Evolutionary conservation across 2,888 invertebrate species (phyloP), one percentile per base, ranked within the genome.

Genomic region (Drosophila anomalipes): DNA sequence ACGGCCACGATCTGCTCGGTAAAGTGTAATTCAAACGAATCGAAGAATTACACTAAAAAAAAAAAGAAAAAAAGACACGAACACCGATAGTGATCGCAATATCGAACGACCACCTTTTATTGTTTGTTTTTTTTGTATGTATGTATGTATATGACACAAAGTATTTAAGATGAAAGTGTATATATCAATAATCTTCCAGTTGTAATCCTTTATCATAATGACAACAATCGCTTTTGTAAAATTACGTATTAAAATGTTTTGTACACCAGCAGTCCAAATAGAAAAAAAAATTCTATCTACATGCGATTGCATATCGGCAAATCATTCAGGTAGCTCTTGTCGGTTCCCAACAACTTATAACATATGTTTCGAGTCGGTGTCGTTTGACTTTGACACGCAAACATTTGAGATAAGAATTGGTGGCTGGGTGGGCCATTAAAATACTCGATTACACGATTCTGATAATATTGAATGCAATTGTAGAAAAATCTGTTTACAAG

Each of bases 1-100:
- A 96, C 93, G 94, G 95, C 85, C 95, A 96, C 94, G 96, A 95
- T 91, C 91, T 95, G 77, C 93, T 96, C 85, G 96, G 96, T 85
- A 96, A 96, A 94, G 96, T 96, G 92, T 96, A 95, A 94, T 60
- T 59, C n/a, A 58, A 54, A 30, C 26, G 16, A 70, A 28, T 7
- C 19, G 4, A 22, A 14, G 47, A 37, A 53, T 39, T 53, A 32
- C 39, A 30, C 33, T 54, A 16, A 12, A 12, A 32, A 39, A 39
- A 64, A 74, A 7, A 9, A n/a, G 14, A 16, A 22, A 22, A 22
- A 44, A 69, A 73, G 74, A 77, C 72, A 79, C 62, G 49, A 63
- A 61, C 74, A 74, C 71, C 71, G 37, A 80, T n/a, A 52, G 59
- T 59, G 71, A 70, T 58, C 61, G 58, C 32, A 71, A 63, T 57